Percentiles rank a stretch among this genome's conserved stretches.
Evolutionary conservation across 92 coral and sea anemone species (phyloP).

Genomic region (Bergia sp.): DNA sequence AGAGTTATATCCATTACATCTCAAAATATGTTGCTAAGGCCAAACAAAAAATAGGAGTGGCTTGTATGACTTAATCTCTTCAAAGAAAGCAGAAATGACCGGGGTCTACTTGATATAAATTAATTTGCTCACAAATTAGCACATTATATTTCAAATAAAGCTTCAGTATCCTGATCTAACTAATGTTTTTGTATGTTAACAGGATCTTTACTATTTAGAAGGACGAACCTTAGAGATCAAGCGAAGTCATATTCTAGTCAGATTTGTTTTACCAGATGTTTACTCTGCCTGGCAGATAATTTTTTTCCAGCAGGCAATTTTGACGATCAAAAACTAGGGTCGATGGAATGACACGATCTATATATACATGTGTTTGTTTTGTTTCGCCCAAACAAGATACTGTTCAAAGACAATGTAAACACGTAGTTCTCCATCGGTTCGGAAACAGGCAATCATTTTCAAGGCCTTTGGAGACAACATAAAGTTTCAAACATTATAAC

Average conservation of each 20-base stretch:
- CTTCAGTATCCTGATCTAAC: not conserved
- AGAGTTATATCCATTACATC: not conserved
- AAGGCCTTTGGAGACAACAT: too few relatives aligned
- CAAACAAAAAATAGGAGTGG: not conserved
- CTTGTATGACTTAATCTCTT: not conserved
- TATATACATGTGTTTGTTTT: too few relatives aligned
- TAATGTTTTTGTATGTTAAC: not conserved
- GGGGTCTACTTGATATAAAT: not conserved
- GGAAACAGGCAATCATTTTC: too few relatives aligned
- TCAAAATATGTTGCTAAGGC: not conserved
- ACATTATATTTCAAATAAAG: not conserved
- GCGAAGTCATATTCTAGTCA: constrained; percentile 2
- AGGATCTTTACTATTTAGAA: not conserved
- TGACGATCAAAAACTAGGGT: not conserved
- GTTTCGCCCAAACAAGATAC: not conserved
- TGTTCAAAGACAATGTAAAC: not conserved
- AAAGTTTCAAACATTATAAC: too few relatives aligned
- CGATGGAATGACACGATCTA: not conserved
- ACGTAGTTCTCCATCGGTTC: not conserved
- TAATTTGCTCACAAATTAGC: not conserved
- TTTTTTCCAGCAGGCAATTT: not conserved
- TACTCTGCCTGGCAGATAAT: not conserved
- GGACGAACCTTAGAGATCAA: not conserved
- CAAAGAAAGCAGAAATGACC: not conserved
- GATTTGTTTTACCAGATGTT: not conserved